A percentile compares a stretch with the other conserved stretches of the same genome.
Evolutionary conservation across 2,797 vertebrate genomes (phyloP).

Genomic region (Microhierax caerulescens): DNA sequence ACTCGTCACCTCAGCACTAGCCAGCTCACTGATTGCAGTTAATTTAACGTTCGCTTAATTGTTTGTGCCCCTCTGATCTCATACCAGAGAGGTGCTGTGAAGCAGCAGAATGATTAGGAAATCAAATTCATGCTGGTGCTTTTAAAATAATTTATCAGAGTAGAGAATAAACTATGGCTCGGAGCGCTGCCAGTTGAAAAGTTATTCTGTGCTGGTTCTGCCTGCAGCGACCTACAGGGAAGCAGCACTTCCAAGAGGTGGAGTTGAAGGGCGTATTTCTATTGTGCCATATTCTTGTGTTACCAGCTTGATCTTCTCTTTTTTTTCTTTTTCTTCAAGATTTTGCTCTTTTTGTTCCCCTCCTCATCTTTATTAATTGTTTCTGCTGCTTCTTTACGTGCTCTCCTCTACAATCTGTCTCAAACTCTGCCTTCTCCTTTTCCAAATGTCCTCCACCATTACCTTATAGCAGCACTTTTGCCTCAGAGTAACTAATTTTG

Average conservation of each 20-base stretch:
- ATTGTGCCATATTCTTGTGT: background rate
- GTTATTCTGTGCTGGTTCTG: background rate
- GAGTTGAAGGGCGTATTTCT: background rate
- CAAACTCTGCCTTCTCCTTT: background rate
- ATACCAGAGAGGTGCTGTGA: background rate
- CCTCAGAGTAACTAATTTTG: background rate
- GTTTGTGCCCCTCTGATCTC: background rate
- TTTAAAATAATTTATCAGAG: background rate
- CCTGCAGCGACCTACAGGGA: background rate
- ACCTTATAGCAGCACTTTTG: background rate
- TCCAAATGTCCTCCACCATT: background rate
- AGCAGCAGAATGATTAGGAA: background rate
- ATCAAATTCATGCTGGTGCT: background rate
- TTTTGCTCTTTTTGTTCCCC: background rate
- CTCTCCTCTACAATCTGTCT: background rate
- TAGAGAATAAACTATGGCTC: background rate
- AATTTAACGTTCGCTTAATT: background rate
- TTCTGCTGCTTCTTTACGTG: background rate
- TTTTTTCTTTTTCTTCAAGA: background rate
- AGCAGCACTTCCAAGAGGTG: background rate
- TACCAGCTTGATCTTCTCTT: background rate
- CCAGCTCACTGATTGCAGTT: background rate
- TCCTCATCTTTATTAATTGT: background rate
- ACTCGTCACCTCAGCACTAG: no score
- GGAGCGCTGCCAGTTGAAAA: background rate